Evolutionary conservation across 2,113 vertebrate species (phyloP), one percentile per base, ranked within the genome.

Genomic region (Mastomys natalensis): DNA sequence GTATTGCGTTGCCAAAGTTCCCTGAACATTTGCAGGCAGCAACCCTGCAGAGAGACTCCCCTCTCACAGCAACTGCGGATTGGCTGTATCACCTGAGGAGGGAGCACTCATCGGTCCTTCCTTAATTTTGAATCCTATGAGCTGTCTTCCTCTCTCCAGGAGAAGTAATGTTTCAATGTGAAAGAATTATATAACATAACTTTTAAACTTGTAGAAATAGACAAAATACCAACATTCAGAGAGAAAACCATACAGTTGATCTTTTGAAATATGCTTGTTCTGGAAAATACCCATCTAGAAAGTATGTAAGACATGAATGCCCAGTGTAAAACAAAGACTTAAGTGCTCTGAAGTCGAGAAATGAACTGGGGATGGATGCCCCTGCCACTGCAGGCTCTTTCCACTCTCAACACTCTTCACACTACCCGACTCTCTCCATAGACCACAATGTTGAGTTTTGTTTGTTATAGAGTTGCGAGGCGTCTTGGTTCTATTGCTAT

Each of bases 181-280:
- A 64, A 68, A 51, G 31, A 37, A 24, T 51, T 87, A 21, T 87
- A 3, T 48, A 51, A 68, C 1, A 12, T 48, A 85, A 80, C 43
- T n/a, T 84, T 88, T 86, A 95, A 93, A 91, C 4, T 76, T 22
- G 66, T 86, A 66, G 74, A 70, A 70, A 88, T 76, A 21, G 66
- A 51, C 26, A 96, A 90, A 93, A 86, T 4, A 48, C 19, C 85
- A 72, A 90, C 73, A 92, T 82, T 96, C 87, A 96, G 22, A 51
- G 45, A 93, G 7, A 48, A 95, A 81, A 78, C 12, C 1, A 78
- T 55, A 81, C 0, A 45, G 34, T 45, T 68, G 66, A 82, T 22
- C 37, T 96, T 96, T 62, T 74, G 62, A 86, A 62, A 11, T 73
- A n/a, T 26, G 21, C 87, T 93, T 90, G 88, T 77, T 90, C n/a